Percentiles rank a stretch among this genome's conserved stretches.
These are phyloP conservation scores for Orchestia grillus DNA, from an alignment of 1,140 invertebrate species.

Conservation along the genomic window DNA sequence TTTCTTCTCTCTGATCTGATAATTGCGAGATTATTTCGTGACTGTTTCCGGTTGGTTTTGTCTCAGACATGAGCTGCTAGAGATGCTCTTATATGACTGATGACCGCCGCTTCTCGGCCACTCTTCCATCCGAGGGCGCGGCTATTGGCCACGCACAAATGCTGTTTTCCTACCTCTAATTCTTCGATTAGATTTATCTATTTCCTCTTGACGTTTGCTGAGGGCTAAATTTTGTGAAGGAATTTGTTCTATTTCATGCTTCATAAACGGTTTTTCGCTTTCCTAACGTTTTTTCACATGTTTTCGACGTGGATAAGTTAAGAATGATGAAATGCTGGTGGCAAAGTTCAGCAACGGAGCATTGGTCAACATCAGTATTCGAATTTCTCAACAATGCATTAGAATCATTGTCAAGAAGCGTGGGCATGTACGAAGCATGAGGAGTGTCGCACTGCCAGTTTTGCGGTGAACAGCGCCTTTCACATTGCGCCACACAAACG, in stretches of 20 bases:
- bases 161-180: neutral
- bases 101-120: neutral
- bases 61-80: neutral
- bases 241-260: neutral
- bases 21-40: neutral
- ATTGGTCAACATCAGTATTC: neutral
- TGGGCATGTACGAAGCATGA: neutral
- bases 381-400: neutral
- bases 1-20: neutral
- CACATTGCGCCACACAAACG: slow-evolving; percentile 1
- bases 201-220: neutral
- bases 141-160: neutral
- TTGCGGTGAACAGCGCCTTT: neutral
- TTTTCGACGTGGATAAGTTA: neutral
- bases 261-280: neutral
- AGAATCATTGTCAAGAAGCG: neutral
- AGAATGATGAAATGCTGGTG: neutral
- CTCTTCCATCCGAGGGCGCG: neutral
- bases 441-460: neutral
- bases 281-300: neutral
- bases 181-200: neutral
- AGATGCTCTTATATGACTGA: neutral
- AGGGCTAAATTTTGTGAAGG: neutral
- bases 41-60: neutral
- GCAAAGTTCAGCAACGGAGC: neutral